Base-by-base conservation (phyloP, 2,797 vertebrate species). In the Oreochromis mossambicus region DNA sequence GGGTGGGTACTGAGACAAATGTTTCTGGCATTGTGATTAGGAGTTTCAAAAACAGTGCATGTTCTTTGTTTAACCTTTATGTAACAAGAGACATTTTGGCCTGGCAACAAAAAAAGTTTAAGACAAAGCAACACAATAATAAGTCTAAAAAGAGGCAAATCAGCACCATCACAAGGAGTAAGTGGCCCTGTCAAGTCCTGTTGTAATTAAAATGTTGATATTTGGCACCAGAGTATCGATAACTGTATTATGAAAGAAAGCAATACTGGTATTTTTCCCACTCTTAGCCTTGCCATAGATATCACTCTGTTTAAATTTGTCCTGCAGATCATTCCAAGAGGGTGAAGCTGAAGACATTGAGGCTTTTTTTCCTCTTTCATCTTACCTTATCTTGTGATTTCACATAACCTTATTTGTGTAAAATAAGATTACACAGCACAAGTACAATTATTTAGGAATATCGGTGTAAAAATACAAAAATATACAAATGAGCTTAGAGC, bases 1-100 rank as follows among this genome's bases (percentile, higher is more conserved):
- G 96, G 95, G 96, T 97, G 83, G 79, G 87, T 89, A 51, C 19
- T 10, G 9, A 66, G 8, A 24, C 14, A 68, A 21, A 55, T 41
- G 13, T 26, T 68, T 46, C n/a, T 36, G 26, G 8, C 3, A 8
- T 76, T 32, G 48, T 66, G 14, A 84, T 36, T 29, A 36, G 52
- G 26, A 14, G 24, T 21, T 48, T 55, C n/a, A 51, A 19, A 78
- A 51, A 36, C 43, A 38, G 7, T 14, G 17, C 3, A 12, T 78
- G 46, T 46, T 43, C 66, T 48, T 58, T 46, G 15, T 56, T 83
- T 19, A 83, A 77, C 32, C 46, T 75, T 75, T 75, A 32, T 0
- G 48, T 34, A 50, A 75, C 26, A 32, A 73, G 43, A 50, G 17
- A 1, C 70, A 50, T 48, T 75, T 75, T 75, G 0, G 32, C 58